Evolutionary conservation across 1,140 invertebrate genomes (phyloP).

Genomic region (Lepidurus couesii): DNA sequence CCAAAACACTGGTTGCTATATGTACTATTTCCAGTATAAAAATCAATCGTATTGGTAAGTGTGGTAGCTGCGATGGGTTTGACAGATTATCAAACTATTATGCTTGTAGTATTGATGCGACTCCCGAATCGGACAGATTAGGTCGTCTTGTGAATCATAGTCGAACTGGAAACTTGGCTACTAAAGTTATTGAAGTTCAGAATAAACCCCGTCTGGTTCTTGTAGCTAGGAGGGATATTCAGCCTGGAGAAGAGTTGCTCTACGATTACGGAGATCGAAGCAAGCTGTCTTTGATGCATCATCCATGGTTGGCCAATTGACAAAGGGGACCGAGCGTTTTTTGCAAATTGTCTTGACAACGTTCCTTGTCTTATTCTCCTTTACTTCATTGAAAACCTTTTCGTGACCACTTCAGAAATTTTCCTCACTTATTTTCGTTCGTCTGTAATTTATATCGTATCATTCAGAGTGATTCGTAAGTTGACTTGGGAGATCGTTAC

Average conservation of each 20-base stretch:
- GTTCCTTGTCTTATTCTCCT: background rate
- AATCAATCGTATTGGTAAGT: constrained; percentile 88
- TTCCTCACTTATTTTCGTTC: background rate
- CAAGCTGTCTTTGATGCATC: constrained; percentile 75
- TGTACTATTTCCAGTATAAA: constrained; percentile 96
- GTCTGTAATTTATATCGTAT: constrained; percentile 2
- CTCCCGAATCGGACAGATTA: constrained; percentile 76
- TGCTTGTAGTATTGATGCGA: constrained; percentile 83
- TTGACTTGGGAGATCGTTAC: background rate
- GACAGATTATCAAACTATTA: constrained; percentile 33
- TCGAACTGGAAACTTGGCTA: constrained; percentile 80
- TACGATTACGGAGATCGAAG: constrained; percentile 98
- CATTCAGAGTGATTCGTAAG: background rate
- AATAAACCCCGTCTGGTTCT: constrained; percentile 77
- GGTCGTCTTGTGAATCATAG: constrained; percentile 96
- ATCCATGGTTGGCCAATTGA: constrained; percentile 84
- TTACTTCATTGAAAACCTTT: background rate
- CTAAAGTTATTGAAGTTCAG: constrained; percentile 74
- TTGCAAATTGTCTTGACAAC: background rate
- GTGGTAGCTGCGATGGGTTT: no score
- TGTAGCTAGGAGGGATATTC: constrained; percentile 81
- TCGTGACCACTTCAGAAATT: background rate
- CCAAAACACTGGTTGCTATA: constrained; percentile 89
- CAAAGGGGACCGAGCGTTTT: constrained; percentile 26
- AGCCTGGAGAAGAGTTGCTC: constrained; percentile 77